Evolutionary conservation across 2,888 invertebrate species (phyloP), one percentile per base, ranked within the genome.

Genomic region (Alentia gelatinosa): DNA sequence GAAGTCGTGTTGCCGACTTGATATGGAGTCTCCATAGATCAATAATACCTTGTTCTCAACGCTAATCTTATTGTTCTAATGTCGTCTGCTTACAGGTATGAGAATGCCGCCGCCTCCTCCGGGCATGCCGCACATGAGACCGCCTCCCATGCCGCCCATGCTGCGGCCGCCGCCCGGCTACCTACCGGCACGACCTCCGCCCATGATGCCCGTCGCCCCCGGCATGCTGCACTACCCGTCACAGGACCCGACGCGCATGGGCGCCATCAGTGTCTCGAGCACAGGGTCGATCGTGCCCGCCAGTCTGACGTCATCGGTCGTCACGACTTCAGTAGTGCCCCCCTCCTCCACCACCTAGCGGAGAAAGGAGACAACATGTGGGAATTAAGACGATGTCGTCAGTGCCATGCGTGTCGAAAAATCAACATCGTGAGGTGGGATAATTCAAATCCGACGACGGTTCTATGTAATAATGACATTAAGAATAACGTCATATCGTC

Each of bases 211-310:
- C 0, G 12, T 42, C 7, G 75, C 26, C 3, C 30, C 84, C 1
- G 56, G 84, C 40, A 63, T 86, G 56, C 94, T 96, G 91, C 99
- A 99, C 96, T 99, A 99, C 97, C 99, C 99, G 3, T 99, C 99
- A 95, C 99, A 99, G 96, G 99, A 99, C 97, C 99, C 99, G 0
- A 97, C 98, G 63, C 97, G 99, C 40, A 97, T 99, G 96, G 99
- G 99, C 9, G 95, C 95, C 12, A 92, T 94, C 0, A 83, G 84
- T 30, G 68, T 68, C 12, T 30, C n/a, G 12, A n/a, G 23, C 63
- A 63, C 63, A 5, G 39, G 37, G 23, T 19, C 79, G 5, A 15
- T 39, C n/a, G 39, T 39, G 19, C 79, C 35, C 1, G 37, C 37
- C 37, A 74, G 26, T 15, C 4, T 74, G 30, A 35, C 37, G 37